phyloP scores from a whole-genome alignment of 1,140 invertebrate genomes.

The Glomeris maerens region DNA sequence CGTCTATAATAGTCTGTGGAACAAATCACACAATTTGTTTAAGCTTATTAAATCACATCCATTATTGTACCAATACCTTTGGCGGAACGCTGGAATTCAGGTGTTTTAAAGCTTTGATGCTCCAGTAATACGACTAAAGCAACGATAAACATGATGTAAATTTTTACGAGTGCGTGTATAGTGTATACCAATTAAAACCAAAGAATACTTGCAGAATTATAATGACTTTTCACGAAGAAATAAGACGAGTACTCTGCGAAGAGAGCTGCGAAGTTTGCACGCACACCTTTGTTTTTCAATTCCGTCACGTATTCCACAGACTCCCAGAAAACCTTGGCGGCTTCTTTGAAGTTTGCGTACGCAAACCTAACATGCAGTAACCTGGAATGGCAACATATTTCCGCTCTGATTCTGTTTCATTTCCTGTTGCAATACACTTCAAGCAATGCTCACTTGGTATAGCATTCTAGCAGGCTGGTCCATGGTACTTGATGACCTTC shows the following conservation, averaged over 20 bases:
- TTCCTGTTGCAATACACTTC: neutral
- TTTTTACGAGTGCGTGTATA: neutral
- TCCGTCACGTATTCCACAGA: slow-evolving; percentile 40
- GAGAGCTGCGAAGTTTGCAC: slow-evolving; percentile 48
- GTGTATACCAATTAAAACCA: slow-evolving; percentile 2
- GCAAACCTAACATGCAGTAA: slow-evolving; percentile 62
- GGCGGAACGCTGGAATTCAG: slow-evolving; percentile 35
- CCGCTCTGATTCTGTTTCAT: slow-evolving; percentile 4
- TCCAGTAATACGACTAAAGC: slow-evolving; percentile 49
- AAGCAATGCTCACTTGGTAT: slow-evolving; percentile 23
- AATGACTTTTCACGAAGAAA: slow-evolving; percentile 65
- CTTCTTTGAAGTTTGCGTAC: slow-evolving; percentile 58
- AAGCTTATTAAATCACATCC: neutral
- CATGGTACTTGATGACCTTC: slow-evolving; percentile 17
- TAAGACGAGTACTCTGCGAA: slow-evolving; percentile 64
- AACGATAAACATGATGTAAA: slow-evolving; percentile 19
- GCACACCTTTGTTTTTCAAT: slow-evolving; percentile 30
- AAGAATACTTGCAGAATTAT: slow-evolving; percentile 45
- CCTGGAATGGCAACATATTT: slow-evolving; percentile 34
- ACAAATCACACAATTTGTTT: slow-evolving; percentile 9
- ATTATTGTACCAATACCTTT: slow-evolving; percentile 8
- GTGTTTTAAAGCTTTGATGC: slow-evolving; percentile 50
- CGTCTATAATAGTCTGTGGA: slow-evolving; percentile 46
- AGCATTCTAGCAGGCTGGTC: slow-evolving; percentile 26
- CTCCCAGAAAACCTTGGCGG: slow-evolving; percentile 45